Evolutionary conservation across 2,888 invertebrate genomes (phyloP).

Genomic region (Diarsia mendica): DNA sequence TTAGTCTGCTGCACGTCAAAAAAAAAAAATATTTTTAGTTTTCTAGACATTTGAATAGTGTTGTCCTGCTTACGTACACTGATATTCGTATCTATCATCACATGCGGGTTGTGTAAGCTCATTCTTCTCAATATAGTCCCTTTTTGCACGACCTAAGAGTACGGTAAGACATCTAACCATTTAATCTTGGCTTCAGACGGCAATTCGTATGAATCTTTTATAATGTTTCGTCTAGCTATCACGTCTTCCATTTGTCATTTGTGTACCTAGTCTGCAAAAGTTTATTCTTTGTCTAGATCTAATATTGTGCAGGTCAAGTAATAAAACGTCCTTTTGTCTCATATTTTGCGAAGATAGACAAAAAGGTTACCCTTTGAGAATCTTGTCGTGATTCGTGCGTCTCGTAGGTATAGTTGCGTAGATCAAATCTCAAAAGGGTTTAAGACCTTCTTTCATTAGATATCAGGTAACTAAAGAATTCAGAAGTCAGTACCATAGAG

Average conservation of each 20-base stretch:
- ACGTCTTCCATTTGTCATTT: background rate
- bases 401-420: background rate
- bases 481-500: background rate
- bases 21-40: background rate
- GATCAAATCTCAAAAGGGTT: background rate
- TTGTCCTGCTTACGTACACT: background rate
- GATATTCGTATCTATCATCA: background rate
- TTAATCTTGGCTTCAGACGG: background rate
- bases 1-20: background rate
- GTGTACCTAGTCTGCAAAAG: slow-evolving; percentile 1
- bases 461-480: background rate
- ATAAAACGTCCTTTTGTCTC: slow-evolving; percentile 8
- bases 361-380: background rate
- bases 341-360: background rate
- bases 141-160: background rate
- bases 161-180: background rate
- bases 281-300: background rate
- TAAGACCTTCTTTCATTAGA: too few relatives aligned
- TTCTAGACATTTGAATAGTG: background rate
- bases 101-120: background rate
- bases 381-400: background rate
- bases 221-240: background rate
- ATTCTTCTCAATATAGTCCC: background rate
- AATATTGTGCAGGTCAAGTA: slow-evolving; percentile 8
- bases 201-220: background rate